Base-by-base conservation (phyloP, 2,888 invertebrate species). In the Lycaena phlaeas region DNA sequence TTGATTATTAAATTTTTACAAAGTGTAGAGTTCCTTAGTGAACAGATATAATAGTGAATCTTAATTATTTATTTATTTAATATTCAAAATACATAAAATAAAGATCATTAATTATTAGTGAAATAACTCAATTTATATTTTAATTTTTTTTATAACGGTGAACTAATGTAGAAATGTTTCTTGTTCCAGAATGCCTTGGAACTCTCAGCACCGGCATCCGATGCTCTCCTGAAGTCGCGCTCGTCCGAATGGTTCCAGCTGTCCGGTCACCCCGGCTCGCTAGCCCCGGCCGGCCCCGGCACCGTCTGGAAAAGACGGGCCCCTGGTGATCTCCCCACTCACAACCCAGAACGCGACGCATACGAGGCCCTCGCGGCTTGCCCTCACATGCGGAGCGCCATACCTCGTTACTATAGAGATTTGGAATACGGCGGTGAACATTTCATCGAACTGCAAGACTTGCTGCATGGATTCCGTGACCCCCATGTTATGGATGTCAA, bases 401-500 rank as follows among this genome's bases (percentile, higher is more conserved):
- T 95, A 42, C 96, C 97, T 4, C 89, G 88, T 54, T 96, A 93
- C 76, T 93, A 92, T 71, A 88, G 95, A 34, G 92, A 95, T 64
- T 90, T 92, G 30, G 90, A 92, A 52, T 92, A 92, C 67, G 87
- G 87, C 43, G 91, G 90, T 26, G 92, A 93, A 59, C 88, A 88
- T 51, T 98, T 96, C 76, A 96, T 98, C 60, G 97, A 98, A 75
- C 89, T 98, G 48, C 96, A 98, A 79, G 97, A 98, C 73, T 86
- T 98, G 12, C 82, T 97, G 14, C 92, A 94, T 57, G 94, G 94
- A 42, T 98, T 97, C 76, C 76, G 86, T 60, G 94, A 97, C 75
- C 97, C 97, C 0, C 92, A 93, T 62, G 96, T 98, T 1, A 97
- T 98, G 91, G 98, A 98, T 72, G 92, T 98, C 46, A 98, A 98